These are phyloP conservation scores for Gorsachius magnificus DNA, from an alignment of 2,797 vertebrate species.

Conservation along the genomic window DNA sequence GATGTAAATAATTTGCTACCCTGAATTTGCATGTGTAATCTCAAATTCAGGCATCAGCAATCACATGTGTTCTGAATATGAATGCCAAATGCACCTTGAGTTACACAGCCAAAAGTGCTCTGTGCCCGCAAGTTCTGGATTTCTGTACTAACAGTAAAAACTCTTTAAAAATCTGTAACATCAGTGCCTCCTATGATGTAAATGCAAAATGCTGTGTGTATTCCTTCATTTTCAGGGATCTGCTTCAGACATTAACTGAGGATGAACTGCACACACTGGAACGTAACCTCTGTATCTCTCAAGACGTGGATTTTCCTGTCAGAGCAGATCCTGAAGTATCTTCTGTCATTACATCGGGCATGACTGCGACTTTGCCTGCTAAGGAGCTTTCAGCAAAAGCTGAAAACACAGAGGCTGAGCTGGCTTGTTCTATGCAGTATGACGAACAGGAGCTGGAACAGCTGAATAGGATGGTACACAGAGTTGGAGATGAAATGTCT, in stretches of 20 bases:
- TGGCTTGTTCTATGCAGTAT: slow-evolving; percentile 98
- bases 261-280: slow-evolving; percentile 90
- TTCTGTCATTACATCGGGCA: slow-evolving; percentile 63
- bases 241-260: slow-evolving; percentile 90
- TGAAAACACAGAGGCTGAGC: slow-evolving; percentile 84
- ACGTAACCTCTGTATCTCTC: slow-evolving; percentile 92
- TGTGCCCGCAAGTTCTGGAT: background rate
- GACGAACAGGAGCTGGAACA: slow-evolving; percentile 96
- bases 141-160: background rate
- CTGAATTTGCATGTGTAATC: background rate
- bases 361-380: slow-evolving; percentile 52
- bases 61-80: background rate
- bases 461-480: slow-evolving; percentile 94
- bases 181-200: background rate
- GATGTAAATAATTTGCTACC: background rate
- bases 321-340: slow-evolving; percentile 70
- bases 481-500: slow-evolving; percentile 95
- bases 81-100: background rate
- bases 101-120: background rate
- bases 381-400: slow-evolving; percentile 71
- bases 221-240: slow-evolving; percentile 80
- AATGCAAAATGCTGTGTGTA: background rate
- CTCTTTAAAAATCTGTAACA: background rate
- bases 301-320: slow-evolving; percentile 83
- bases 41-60: background rate